phyloP scores from a whole-genome alignment of 2,888 invertebrate species.

The Pardosa pseudoannulata region DNA sequence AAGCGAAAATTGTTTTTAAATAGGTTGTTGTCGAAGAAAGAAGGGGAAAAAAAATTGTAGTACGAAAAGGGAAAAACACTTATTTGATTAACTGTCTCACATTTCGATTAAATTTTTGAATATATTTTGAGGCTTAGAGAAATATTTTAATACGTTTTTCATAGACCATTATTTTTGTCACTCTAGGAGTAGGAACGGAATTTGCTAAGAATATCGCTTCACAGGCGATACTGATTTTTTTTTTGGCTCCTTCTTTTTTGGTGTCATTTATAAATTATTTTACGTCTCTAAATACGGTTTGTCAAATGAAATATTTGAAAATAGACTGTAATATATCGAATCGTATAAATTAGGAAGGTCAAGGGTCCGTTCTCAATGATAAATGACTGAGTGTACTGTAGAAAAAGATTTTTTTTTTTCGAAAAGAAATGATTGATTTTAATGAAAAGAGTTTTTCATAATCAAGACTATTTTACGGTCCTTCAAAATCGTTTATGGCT shows the following conservation, averaged over 20 bases:
- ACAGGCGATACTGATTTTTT: no score
- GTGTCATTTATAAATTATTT: not conserved
- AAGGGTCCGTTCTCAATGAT: no score
- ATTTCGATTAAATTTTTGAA: constrained; percentile 10
- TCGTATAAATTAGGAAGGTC: no score
- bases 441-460: no score
- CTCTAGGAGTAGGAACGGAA: not conserved
- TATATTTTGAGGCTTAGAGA: not conserved
- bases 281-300: not conserved
- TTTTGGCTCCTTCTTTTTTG: not conserved
- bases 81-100: not conserved
- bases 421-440: no score
- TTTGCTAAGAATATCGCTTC: not conserved
- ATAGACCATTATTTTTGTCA: not conserved
- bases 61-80: not conserved
- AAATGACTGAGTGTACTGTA: no score
- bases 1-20: constrained; percentile 17
- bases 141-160: not conserved
- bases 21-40: not conserved
- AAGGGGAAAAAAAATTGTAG: not conserved
- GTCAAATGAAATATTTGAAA: not conserved
- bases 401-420: no score
- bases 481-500: no score
- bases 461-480: no score
- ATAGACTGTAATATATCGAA: not conserved